A percentile compares a stretch with the other conserved stretches of the same genome.
phyloP scores from a whole-genome alignment of 2,888 invertebrate genomes.

The Leucozona laternaria region DNA sequence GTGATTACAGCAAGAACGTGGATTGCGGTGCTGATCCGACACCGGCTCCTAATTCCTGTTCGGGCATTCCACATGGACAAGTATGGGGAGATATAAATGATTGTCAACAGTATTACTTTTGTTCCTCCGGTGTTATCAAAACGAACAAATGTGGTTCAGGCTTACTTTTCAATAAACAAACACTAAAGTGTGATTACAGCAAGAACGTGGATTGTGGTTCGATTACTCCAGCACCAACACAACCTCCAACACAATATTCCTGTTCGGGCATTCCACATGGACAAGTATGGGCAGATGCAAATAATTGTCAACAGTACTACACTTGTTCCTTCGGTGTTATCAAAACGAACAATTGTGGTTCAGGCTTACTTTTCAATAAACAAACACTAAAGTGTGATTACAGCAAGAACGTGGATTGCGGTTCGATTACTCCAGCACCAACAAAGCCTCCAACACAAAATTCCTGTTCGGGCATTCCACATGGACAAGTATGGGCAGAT shows the following conservation, averaged over 20 bases:
- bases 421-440: neutral
- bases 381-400: neutral
- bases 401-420: neutral
- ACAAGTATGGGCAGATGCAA: neutral
- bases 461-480: neutral
- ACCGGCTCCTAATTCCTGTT: neutral
- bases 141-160: neutral
- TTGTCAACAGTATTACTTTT: neutral
- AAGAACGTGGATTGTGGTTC: neutral
- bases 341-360: neutral
- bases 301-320: neutral
- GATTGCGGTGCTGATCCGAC: neutral
- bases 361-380: neutral
- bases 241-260: no score
- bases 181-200: neutral
- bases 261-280: neutral
- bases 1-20: neutral
- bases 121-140: neutral
- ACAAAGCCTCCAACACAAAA: no score
- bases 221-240: neutral
- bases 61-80: neutral
- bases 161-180: neutral
- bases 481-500: neutral
- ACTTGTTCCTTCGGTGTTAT: neutral
- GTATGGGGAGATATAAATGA: neutral